phyloP scores from a whole-genome alignment of 92 coral and sea anemone species.

The Palythoa grandis region DNA sequence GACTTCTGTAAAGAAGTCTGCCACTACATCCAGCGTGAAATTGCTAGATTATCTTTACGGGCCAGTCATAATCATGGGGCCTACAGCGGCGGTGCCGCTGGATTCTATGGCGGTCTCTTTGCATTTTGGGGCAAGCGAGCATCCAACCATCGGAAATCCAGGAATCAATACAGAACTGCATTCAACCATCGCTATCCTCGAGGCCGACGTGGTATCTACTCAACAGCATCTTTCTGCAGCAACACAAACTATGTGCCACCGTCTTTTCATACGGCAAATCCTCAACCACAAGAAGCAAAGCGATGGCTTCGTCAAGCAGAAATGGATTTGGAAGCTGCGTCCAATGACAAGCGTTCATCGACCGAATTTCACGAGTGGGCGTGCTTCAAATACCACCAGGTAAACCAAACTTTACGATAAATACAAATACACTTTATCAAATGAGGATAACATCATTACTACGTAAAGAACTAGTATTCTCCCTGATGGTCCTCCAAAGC shows the following conservation, averaged over 20 bases:
- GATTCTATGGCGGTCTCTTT: background rate
- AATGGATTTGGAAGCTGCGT: conserved; percentile 62
- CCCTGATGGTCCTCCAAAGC: no score
- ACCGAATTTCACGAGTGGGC: conserved; percentile 75
- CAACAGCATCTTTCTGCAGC: conserved; percentile 6
- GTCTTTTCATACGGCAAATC: conserved; percentile 52
- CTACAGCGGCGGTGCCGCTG: background rate
- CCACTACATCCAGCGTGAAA: conserved; percentile 71
- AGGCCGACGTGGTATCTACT: background rate
- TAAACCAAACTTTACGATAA: background rate
- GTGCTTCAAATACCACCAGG: conserved; percentile 85
- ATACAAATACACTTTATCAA: no score
- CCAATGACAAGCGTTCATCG: conserved; percentile 40
- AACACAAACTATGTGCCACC: conserved; percentile 39
- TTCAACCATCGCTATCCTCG: conserved; percentile 30
- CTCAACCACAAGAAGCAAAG: conserved; percentile 74
- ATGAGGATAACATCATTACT: no score
- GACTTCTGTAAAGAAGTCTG: conserved; percentile 67
- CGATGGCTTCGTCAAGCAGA: conserved; percentile 78
- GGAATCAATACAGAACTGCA: conserved; percentile 38
- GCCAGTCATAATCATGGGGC: background rate
- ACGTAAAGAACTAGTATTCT: no score
- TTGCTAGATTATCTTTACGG: conserved; percentile 48
- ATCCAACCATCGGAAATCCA: conserved; percentile 6
- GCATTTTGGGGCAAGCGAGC: conserved; percentile 20